Percentiles rank a stretch among this genome's conserved stretches.
Conservation (phyloP, 1,140 invertebrate species). For the Ruditapes philippinarum region DNA sequence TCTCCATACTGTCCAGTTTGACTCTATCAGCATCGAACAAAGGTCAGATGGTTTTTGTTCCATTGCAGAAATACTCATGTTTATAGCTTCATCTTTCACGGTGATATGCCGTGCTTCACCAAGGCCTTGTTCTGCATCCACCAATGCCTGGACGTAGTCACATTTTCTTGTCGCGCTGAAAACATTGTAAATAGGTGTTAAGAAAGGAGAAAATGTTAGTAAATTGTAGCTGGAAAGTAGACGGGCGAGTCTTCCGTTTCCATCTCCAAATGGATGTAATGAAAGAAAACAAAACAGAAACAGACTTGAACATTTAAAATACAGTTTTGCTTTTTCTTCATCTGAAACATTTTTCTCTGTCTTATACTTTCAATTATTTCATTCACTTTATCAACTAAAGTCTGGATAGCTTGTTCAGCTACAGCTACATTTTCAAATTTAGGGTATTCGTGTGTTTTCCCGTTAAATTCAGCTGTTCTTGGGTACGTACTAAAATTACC, state of each 20-base stretch:
- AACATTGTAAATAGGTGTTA: slow-evolving; percentile 47
- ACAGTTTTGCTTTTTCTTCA: background rate
- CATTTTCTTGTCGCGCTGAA: background rate
- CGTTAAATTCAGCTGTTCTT: background rate
- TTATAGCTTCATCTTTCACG: background rate
- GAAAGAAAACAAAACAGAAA: slow-evolving; percentile 21
- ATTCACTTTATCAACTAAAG: slow-evolving; percentile 23
- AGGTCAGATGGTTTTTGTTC: slow-evolving; percentile 11
- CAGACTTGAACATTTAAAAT: slow-evolving; percentile 19
- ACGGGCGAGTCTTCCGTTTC: slow-evolving; percentile 36
- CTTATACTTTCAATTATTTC: background rate
- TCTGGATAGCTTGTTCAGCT: background rate
- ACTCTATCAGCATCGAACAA: slow-evolving; percentile 38
- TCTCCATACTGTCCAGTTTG: slow-evolving; percentile 37
- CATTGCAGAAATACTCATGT: background rate
- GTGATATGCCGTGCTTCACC: background rate
- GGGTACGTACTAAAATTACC: background rate
- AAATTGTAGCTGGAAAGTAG: slow-evolving; percentile 17
- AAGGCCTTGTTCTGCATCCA: background rate
- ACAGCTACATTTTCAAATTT: background rate
- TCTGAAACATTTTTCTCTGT: background rate
- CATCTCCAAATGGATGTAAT: slow-evolving; percentile 43
- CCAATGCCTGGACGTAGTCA: slow-evolving; percentile 41
- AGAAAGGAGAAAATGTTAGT: slow-evolving; percentile 23
- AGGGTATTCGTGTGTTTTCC: background rate